Base-by-base conservation (phyloP, 1,140 invertebrate genomes). In the Holcopasites calliopsidis region DNA sequence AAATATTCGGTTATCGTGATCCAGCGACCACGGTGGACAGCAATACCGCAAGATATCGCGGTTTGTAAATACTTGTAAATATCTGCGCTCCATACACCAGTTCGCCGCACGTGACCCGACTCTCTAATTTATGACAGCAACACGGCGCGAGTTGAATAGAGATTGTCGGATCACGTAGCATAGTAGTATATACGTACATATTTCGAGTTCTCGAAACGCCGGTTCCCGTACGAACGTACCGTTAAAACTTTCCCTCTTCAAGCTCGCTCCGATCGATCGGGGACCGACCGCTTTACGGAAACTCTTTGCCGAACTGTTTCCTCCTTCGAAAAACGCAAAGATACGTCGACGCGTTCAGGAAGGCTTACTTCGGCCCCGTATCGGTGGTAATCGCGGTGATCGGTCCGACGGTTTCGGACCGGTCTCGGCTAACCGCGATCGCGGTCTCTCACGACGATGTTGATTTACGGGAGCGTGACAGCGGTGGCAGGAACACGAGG, bases 51-150 rank as follows among this genome's bases (percentile, higher is more conserved):
- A 68, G 73, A 69, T 75, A 75, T 69, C 73, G 65, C 73, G 50
- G 65, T 69, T 75, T 75, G 73, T 75, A 75, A 75, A 75, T 75
- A 75, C 73, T 75, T 75, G 73, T 75, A 75, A 75, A 75, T 75
- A 75, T 75, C 65, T 21, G 65, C 73, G 73, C 54, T 69, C 64
- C 65, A 69, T 75, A 75, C 73, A 75, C 73, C 65, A 69, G 73
- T 75, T 75, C 5, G 73, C 35, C 54, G 73, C 54, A 42, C 73
- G 73, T 75, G 73, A 75, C 73, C 65, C 65, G 73, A 75, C 64
- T 75, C 64, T 69, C 73, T 75, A 75, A 75, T 75, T 75, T 75
- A 75, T 75, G 73, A 75, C 64, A 75, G 73, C 52, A 50, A 60
- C 73, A 65, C 54, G 54, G 23, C 73, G 54, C 73, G 73, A 54